These are phyloP conservation scores for Phylloscopus collybita DNA, from an alignment of 2,797 vertebrate genomes.

Conservation along the genomic window DNA sequence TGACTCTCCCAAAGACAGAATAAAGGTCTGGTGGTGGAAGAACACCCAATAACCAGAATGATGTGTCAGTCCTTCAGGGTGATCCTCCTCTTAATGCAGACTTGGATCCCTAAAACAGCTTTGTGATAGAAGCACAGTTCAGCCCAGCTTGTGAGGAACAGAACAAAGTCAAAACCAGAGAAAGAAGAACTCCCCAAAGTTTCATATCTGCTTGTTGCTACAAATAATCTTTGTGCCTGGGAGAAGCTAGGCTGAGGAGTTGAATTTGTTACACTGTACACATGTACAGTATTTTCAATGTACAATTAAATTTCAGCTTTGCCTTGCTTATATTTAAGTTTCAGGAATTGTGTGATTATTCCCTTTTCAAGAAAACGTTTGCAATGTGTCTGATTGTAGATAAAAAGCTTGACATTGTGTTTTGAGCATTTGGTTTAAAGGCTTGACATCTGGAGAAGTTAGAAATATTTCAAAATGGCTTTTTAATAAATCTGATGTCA, in stretches of 20 bases:
- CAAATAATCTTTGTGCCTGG: neutral
- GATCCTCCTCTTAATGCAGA: neutral
- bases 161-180: neutral
- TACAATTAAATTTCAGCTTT: neutral
- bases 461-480: neutral
- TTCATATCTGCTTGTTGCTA: fast-evolving
- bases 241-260: fast-evolving
- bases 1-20: neutral
- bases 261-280: neutral
- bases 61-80: neutral
- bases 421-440: neutral
- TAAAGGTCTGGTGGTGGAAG: fast-evolving
- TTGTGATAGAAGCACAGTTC: fast-evolving
- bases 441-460: neutral
- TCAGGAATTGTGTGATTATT: neutral
- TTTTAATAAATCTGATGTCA: neutral
- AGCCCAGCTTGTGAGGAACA: neutral
- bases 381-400: neutral
- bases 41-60: neutral
- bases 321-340: neutral
- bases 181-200: fast-evolving
- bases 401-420: neutral
- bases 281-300: neutral
- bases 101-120: neutral
- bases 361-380: neutral